Base-by-base conservation (phyloP, 2,797 vertebrate species). In the Periparus ater region DNA sequence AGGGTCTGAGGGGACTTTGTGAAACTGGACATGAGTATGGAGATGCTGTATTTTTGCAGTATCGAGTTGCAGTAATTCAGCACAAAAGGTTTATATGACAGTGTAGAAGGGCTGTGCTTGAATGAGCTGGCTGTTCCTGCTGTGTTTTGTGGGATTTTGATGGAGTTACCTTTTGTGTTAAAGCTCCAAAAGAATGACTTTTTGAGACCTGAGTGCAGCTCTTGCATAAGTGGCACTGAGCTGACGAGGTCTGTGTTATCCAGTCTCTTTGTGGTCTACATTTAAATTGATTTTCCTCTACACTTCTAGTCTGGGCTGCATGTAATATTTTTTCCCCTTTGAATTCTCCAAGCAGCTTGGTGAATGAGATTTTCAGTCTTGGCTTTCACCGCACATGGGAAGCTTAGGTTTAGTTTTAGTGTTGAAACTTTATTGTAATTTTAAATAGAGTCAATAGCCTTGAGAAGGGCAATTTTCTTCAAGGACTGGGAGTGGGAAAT, bases 211-310 rank as follows among this genome's bases (percentile, higher is more conserved):
- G 32, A 92, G 23, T 62, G 70, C 48, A 89, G 60, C 34, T 53
- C 20, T 85, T 96, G 36, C 10, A 0, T 55, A 93, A 96, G 53
- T 62, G 76, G 36, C 45, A 76, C 30, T 66, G 66, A 95, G 77
- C 10, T 95, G 67, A 74, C 12, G 7, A 91, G 13, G 17, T 84
- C 38, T 86, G 55, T 95, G 34, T 84, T 92, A 72, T 71, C 58
- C 81, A 83, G 2, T n/a, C 20, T 89, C 55, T 95, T 91, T 94
- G 81, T 89, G 68, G 81, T 83, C 61, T 89, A 92, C 82, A 85
- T 62, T 89, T 89, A 95, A 93, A 97, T 82, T 62, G 76, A 92
- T 81, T 94, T 97, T 92, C 40, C 53, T 86, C 38, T 92, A 30
- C 26, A 75, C 38, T 82, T 89, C 45, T 81, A 58, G 47, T 38